Base-by-base conservation (phyloP, 2,113 vertebrate species). In the Taxidea taxus region DNA sequence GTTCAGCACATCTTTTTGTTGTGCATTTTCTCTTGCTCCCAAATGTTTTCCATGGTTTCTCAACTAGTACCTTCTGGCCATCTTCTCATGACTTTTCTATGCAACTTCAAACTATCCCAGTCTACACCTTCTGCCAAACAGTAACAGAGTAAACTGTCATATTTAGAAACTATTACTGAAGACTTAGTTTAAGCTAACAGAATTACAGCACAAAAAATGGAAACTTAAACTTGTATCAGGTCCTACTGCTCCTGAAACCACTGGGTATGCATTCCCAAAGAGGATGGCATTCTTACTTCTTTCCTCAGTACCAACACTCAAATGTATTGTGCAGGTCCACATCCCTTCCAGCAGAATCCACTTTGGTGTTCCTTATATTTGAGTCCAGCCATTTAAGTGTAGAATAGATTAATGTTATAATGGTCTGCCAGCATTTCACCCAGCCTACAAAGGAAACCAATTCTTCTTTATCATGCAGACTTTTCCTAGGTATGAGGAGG, bases 241-340 rank as follows among this genome's bases (percentile, higher is more conserved):
- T 68, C 14, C 1, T 6, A 12, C 20, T 15, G n/a, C 9, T 44
- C 18, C 34, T 13, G 15, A 37, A 92, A 51, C 7, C 34, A 21
- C 7, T 37, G 27, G 4, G 3, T 2, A 0, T 23, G 18, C 3
- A 20, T 91, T 39, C 21, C 29, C 8, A 25, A 5, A 14, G 9
- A 7, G 10, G 16, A 47, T 2, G 54, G 1, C 13, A 1, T 10
- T n/a, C 4, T 70, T 25, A 4, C 1, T 25, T 27, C 6, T 80
- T n/a, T 94, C 2, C 21, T 78, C 14, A 51, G 16, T 0, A 11
- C 6, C 14, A 47, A 7, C 29, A 21, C 7, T 42, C 2, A 8
- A 6, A 1, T 44, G 37, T 47, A 1, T 18, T 25, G 5, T 7
- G 23, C 3, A 13, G 9, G 4, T 15, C 7, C 56, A 18, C 42